Percentiles rank a stretch among this genome's conserved stretches.
Conservation (phyloP, 2,888 invertebrate genomes). For the Acleris emargana region DNA sequence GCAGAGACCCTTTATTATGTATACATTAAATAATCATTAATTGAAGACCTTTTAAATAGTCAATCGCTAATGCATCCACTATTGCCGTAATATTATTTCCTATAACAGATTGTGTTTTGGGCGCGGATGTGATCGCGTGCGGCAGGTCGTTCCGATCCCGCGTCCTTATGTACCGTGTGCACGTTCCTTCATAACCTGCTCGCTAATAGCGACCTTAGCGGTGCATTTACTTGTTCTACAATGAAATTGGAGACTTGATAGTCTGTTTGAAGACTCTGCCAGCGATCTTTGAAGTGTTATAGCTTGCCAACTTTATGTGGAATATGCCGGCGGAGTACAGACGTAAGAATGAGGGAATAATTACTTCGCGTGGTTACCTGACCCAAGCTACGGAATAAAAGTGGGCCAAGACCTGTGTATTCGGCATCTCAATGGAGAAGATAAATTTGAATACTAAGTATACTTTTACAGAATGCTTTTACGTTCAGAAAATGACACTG, state of each 20-base stretch:
- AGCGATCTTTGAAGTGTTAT: neutral
- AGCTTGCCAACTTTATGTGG: neutral
- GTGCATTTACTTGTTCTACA: conserved; percentile 21
- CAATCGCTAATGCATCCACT: conserved; percentile 18
- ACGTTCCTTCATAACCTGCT: conserved; percentile 17
- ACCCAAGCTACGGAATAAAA: no score
- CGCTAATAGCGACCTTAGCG: conserved; percentile 16
- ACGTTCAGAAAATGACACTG: no score
- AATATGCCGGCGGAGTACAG: no score
- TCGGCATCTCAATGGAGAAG: no score
- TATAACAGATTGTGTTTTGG: conserved; percentile 33
- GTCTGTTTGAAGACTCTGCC: no score
- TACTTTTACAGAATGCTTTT: no score
- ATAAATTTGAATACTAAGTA: no score
- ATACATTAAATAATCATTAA: no score
- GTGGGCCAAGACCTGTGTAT: no score
- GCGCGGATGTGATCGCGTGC: conserved; percentile 31
- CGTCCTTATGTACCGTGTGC: conserved; percentile 29
- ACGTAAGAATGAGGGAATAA: no score
- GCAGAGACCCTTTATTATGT: no score
- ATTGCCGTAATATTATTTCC: conserved; percentile 13
- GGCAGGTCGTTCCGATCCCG: conserved; percentile 27
- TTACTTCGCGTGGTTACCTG: no score
- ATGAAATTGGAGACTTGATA: neutral
- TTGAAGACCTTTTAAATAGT: neutral